Percentiles rank a stretch among this genome's conserved stretches.
These are phyloP conservation scores for Diloba caeruleocephala DNA, from an alignment of 2,888 invertebrate genomes.

Conservation along the genomic window DNA sequence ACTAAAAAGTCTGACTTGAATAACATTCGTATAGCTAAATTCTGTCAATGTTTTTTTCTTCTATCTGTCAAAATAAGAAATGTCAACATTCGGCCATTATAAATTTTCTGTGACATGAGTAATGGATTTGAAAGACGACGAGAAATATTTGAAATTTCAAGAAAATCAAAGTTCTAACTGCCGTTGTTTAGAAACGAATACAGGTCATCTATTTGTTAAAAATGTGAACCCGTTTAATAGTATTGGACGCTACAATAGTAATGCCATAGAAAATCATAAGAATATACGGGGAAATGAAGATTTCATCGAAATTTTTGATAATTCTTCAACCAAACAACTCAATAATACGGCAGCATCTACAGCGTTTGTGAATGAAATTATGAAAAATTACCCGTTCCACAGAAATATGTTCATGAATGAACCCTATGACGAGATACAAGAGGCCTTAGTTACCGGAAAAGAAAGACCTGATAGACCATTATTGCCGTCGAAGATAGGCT, in stretches of 20 bases:
- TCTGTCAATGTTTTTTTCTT: constrained; percentile 9
- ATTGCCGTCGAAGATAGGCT: constrained; percentile 7
- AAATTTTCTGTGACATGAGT: constrained; percentile 58
- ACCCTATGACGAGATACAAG: constrained; percentile 4
- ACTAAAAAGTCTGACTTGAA: constrained; percentile 3
- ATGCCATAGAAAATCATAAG: constrained; percentile 9
- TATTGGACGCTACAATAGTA: constrained; percentile 14
- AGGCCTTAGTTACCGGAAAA: not conserved
- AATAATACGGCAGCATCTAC: constrained; percentile 12
- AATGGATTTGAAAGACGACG: constrained; percentile 48
- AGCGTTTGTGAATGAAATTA: constrained; percentile 17
- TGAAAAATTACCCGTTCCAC: constrained; percentile 13
- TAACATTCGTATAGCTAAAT: not conserved
- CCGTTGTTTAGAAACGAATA: constrained; percentile 24
- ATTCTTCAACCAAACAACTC: constrained; percentile 5
- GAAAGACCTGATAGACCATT: constrained; percentile 7
- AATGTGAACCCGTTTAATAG: constrained; percentile 31
- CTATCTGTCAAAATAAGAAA: constrained; percentile 12
- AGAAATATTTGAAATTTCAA: constrained; percentile 20
- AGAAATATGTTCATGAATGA: constrained; percentile 12
- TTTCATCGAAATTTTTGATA: constrained; percentile 24
- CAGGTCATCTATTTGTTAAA: constrained; percentile 28
- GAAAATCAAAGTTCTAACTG: constrained; percentile 13
- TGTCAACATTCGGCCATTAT: constrained; percentile 24
- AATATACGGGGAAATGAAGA: constrained; percentile 27